Base-by-base conservation (phyloP, 2,113 vertebrate species). In the Probosciger aterrimus region DNA sequence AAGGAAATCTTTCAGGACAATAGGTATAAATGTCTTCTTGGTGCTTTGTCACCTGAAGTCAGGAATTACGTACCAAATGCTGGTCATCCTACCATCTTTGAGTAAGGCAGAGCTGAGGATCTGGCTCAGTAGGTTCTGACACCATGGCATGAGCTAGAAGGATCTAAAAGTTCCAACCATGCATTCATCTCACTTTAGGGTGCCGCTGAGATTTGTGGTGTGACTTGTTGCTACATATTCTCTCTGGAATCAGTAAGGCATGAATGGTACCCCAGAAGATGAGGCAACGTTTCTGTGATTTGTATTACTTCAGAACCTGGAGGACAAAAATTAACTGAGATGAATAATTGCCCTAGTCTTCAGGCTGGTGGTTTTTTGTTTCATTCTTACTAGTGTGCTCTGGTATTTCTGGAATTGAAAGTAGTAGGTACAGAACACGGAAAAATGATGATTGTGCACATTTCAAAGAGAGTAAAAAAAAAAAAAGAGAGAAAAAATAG, bases 261-360 rank as follows among this genome's bases (percentile, higher is more conserved):
- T 52, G 31, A 82, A 23, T 49, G 37, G 28, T 82, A 39, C 28
- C 30, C 24, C 41, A 53, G 62, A 71, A 63, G 55, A 70, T 52
- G 27, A 86, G 55, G 10, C 20, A 67, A 43, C 0, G 1, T 78
- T 74, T 69, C 30, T 68, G 11, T 1, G 0, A n/a, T 52, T 47
- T 65, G 55, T 33, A 6, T 75, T 88, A 47, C 11, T 25, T 59
- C 14, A n/a, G 43, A 75, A 71, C 63, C 16, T 31, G n/a, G 43
- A 59, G 46, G 18, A 35, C 39, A 81, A 70, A 82, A 88, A 43
- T 27, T 22, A 31, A 43, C 8, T 43, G 31, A 74, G 25, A 18
- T 1, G 2, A 70, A 73, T 77, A 55, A 46, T 60, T 18, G 25
- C 25, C 22, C 19, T 47, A 27, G 20, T 55, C 33, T 86, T 10